Conservation (phyloP, 2,888 invertebrate genomes). For the Diaperis boleti region DNA sequence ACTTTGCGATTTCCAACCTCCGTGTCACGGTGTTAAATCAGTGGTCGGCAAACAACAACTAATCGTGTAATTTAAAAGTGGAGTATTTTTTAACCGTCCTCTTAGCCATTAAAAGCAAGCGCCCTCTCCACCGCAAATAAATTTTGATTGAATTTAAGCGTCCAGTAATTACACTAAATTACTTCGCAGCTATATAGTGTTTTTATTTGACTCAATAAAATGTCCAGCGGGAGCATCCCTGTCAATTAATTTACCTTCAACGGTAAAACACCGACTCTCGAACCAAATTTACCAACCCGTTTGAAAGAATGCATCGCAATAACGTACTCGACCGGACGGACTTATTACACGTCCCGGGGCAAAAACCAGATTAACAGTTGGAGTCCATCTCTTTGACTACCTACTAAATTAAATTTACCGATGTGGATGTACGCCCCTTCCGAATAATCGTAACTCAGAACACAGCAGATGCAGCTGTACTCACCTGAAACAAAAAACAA, state of each 20-base stretch:
- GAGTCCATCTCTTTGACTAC: background rate
- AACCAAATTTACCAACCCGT: constrained; percentile 13
- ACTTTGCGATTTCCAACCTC: no score
- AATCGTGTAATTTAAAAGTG: background rate
- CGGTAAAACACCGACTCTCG: constrained; percentile 13
- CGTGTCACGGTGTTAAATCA: no score
- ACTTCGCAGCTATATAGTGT: constrained; percentile 14
- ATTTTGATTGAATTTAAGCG: constrained; percentile 36
- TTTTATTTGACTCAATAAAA: constrained; percentile 34
- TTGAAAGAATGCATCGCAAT: constrained; percentile 22
- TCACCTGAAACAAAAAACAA: constrained; percentile 48
- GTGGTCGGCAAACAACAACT: no score
- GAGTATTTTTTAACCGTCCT: background rate
- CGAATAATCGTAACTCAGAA: constrained; percentile 1
- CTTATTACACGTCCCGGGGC: constrained; percentile 1
- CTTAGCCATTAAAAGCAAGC: background rate
- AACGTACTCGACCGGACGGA: constrained; percentile 10
- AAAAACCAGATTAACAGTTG: constrained; percentile 9
- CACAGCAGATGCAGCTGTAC: constrained; percentile 12
- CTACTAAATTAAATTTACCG: background rate
- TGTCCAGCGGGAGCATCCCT: constrained; percentile 17
- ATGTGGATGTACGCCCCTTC: background rate
- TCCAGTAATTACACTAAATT: constrained; percentile 35
- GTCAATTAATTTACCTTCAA: constrained; percentile 38
- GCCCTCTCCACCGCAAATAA: constrained; percentile 12